phyloP scores from a whole-genome alignment of 2,888 invertebrate species.

The Drosophila kokeensis region DNA sequence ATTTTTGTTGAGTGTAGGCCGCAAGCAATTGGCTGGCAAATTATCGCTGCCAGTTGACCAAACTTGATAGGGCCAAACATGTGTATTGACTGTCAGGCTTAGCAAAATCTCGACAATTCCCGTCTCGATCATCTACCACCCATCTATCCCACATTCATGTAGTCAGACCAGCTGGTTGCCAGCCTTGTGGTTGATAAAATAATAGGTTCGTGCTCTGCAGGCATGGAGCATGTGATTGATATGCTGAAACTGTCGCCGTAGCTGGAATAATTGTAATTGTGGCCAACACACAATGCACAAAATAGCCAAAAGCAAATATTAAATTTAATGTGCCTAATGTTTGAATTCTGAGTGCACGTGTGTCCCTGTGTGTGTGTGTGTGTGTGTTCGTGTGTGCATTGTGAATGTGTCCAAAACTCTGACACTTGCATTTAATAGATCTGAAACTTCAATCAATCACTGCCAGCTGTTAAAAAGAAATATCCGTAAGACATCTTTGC shows the following conservation, averaged over 20 bases:
- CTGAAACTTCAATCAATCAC: conserved; percentile 1
- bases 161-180: background rate
- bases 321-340: conserved; percentile 62
- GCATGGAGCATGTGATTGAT: conserved; percentile 70
- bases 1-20: background rate
- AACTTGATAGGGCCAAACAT: conserved; percentile 56
- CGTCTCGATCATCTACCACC: background rate
- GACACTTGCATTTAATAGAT: conserved; percentile 8
- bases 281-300: conserved; percentile 24
- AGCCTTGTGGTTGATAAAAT: conserved; percentile 56
- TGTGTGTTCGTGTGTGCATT: background rate
- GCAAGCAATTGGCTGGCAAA: conserved; percentile 50
- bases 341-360: conserved; percentile 18
- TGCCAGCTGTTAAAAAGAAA: background rate
- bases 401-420: background rate
- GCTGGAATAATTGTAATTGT: conserved; percentile 45
- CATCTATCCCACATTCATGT: background rate
- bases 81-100: conserved; percentile 38
- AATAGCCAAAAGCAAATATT: conserved; percentile 41
- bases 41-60: conserved; percentile 67
- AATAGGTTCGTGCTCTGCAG: conserved; percentile 70
- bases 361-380: background rate
- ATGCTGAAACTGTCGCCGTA: conserved; percentile 64
- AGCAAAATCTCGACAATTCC: conserved; percentile 14
- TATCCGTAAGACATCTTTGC: background rate